These are phyloP conservation scores for Xenops minutus DNA, from an alignment of 2,797 vertebrate species.

Conservation along the genomic window DNA sequence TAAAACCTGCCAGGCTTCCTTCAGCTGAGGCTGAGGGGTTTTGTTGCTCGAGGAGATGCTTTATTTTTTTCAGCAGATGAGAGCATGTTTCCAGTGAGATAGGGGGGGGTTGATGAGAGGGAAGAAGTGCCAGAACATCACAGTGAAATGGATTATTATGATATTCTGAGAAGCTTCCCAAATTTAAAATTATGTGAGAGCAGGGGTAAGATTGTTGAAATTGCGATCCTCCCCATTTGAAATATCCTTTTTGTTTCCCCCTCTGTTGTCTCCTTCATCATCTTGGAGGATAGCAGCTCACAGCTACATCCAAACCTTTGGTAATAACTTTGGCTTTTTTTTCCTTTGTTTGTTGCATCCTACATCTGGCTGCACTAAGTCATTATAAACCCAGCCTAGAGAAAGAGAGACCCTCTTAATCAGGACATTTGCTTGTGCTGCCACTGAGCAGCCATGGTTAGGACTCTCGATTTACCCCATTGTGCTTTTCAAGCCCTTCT, in stretches of 20 bases:
- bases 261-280: neutral
- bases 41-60: neutral
- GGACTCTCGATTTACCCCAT: neutral
- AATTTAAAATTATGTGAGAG: neutral
- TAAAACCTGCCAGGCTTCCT: constrained; percentile 12
- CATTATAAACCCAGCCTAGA: neutral
- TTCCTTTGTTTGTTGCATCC: neutral
- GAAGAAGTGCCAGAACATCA: neutral
- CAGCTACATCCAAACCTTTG: neutral
- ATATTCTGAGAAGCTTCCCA: neutral
- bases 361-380: neutral
- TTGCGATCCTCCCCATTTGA: neutral
- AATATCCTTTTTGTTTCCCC: neutral
- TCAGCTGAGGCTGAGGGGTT: neutral
- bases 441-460: neutral
- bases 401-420: neutral
- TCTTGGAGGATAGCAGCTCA: neutral
- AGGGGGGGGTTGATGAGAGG: neutral
- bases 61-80: neutral
- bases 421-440: neutral
- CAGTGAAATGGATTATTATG: neutral
- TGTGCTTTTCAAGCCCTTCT: neutral
- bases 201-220: neutral
- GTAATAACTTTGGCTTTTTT: neutral
- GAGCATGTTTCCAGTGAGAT: neutral